phyloP scores from a whole-genome alignment of 2,113 vertebrate species.

The Thalassoma bifasciatum region DNA sequence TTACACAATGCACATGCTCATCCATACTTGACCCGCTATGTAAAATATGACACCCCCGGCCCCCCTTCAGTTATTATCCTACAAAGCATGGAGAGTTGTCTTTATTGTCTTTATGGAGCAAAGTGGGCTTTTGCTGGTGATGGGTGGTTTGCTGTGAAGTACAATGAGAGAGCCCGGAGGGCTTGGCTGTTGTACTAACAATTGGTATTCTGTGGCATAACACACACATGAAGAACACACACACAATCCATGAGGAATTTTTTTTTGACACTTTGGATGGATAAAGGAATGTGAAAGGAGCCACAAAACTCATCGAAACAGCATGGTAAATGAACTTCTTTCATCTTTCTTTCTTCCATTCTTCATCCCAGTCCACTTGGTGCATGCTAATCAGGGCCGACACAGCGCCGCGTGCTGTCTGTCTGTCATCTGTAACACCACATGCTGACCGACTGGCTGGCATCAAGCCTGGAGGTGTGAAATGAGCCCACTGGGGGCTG shows the following conservation, averaged over 20 bases:
- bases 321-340: slow-evolving; percentile 31
- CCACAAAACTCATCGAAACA: slow-evolving; percentile 24
- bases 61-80: slow-evolving; percentile 63
- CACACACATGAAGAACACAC: slow-evolving; percentile 26
- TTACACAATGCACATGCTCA: slow-evolving; percentile 69
- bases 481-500: slow-evolving; percentile 67
- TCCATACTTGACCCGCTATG: slow-evolving; percentile 74
- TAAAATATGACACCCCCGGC: slow-evolving; percentile 61
- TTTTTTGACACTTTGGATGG: slow-evolving; percentile 1
- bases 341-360: slow-evolving; percentile 14
- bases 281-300: background rate
- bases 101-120: slow-evolving; percentile 63
- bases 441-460: slow-evolving; percentile 44
- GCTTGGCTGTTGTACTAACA: slow-evolving; percentile 24
- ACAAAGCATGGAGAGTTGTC: slow-evolving; percentile 47
- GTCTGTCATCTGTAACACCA: slow-evolving; percentile 59
- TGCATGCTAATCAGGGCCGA: slow-evolving; percentile 64
- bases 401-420: slow-evolving; percentile 38
- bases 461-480: slow-evolving; percentile 59
- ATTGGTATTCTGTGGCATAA: slow-evolving; percentile 47
- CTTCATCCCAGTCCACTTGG: slow-evolving; percentile 14
- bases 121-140: slow-evolving; percentile 53
- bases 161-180: slow-evolving; percentile 39
- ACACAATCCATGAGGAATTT: slow-evolving; percentile 23
- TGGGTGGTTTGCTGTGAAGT: slow-evolving; percentile 53